Base-by-base conservation (phyloP, 2,888 invertebrate genomes). In the Patella depressa region DNA sequence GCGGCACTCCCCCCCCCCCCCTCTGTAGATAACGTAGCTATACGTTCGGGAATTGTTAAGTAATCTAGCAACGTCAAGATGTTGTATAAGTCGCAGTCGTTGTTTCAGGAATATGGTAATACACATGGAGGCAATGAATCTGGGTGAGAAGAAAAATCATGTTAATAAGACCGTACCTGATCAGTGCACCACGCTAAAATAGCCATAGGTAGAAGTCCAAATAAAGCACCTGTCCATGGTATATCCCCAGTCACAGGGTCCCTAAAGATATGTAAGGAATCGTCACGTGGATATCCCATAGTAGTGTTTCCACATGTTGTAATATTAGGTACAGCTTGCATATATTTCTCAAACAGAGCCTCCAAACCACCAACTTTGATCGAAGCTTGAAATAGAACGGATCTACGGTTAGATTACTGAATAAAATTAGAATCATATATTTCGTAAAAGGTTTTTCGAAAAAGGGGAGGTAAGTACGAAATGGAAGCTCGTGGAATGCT, bases 301-400 rank as follows among this genome's bases (percentile, higher is more conserved):
- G 80, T 75, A 71, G 57, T 74, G 29, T 73, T 74, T 15, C 55
- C 72, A 59, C 79, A 74, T 15, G 84, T 59, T 9, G 89, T 87
- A 75, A 86, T 88, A 77, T 89, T 90, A 0, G 93, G 90, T 7
- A 89, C 85, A 0, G 92, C 89, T 5, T 85, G 81, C 85, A 89
- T 88, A 83, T 90, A 93, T 53, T 90, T 87, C 11, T 87, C 84
- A 45, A 91, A 85, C 81, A 93, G 85, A 11, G 85, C 86, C 12
- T 88, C 82, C 84, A 92, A 92, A 2, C 93, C 93, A 12, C 93
- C 93, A 15, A 93, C 92, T 70, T 89, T 87, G 19, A 85, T 70
- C 76, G 88, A 81, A 55, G 82, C 88, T 87, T 77, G 12, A 65
- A 53, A n/a, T 34, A 53, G 12, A 24, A 71, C 24, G 24, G 24